Conservation (phyloP, 64 coral and sea anemone species). For the Acropora yongei region DNA sequence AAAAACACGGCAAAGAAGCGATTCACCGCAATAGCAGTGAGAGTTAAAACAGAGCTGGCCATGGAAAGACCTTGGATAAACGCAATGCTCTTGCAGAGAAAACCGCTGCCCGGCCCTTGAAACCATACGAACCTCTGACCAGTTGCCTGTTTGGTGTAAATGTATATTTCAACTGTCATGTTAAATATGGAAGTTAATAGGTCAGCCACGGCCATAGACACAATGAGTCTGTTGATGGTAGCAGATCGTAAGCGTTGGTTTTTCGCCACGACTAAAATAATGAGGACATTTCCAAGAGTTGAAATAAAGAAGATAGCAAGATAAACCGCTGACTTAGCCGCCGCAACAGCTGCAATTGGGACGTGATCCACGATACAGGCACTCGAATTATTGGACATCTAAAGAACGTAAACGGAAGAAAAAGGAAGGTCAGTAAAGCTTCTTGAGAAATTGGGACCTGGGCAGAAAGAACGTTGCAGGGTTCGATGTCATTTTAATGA, state of each 20-base stretch:
- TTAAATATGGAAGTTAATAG: slow-evolving; percentile 50
- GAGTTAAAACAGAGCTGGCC: slow-evolving; percentile 49
- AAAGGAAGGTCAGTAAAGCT: neutral
- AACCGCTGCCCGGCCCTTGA: slow-evolving; percentile 1
- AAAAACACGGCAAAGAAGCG: slow-evolving; percentile 47
- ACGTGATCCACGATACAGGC: neutral
- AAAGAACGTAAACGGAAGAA: neutral
- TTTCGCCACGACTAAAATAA: neutral
- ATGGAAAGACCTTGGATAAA: slow-evolving; percentile 42
- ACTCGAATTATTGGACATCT: slow-evolving; percentile 31
- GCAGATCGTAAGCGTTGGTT: slow-evolving; percentile 19
- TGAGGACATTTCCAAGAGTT: slow-evolving; percentile 3
- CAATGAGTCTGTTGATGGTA: slow-evolving; percentile 33
- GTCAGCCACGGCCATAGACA: slow-evolving; percentile 56
- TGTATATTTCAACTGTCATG: slow-evolving; percentile 32
- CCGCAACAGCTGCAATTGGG: neutral
- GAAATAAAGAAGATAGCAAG: slow-evolving; percentile 2
- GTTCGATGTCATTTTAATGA: too few relatives aligned
- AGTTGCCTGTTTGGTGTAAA: slow-evolving; percentile 18
- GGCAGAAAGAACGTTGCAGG: too few relatives aligned
- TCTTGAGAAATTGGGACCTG: too few relatives aligned
- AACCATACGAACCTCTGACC: slow-evolving; percentile 5
- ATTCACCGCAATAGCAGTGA: slow-evolving; percentile 53
- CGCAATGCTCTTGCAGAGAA: slow-evolving; percentile 45
- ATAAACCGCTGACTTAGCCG: neutral